Evolutionary conservation across 2,113 vertebrate genomes (phyloP), one percentile per base, ranked within the genome.

Genomic region (Dendropsophus ebraccatus): DNA sequence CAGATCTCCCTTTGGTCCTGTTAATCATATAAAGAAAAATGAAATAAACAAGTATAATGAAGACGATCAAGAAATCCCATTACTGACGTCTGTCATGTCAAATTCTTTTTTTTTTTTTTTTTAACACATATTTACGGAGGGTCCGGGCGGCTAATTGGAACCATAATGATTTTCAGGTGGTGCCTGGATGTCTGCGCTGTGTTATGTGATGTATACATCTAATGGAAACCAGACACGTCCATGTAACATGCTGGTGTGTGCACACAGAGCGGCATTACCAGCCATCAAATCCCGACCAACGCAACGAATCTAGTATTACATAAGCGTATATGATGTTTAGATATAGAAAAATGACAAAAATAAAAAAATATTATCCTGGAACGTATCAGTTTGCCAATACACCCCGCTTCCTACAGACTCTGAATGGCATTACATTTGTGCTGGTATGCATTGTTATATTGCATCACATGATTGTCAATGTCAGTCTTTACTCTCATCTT

Each of bases 91-190:
- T 67, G 49, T 72, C 49, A 70, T 72, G 49, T 79, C 65, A 49
- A 28, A 58, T 86, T 28, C 77, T 9, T 56, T 21, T 49, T 49
- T 47, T n/a, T n/a, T 47, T 54, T 19, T 54, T 54, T 30, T 58
- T 67, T 25, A 37, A 45, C 28, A 0, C 54, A 49, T 62, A 85
- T 69, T 41, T 58, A 30, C 28, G 52, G n/a, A 60, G 76, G 84
- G n/a, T 13, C 23, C 25, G 11, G 32, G n/a, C 35, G 45, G 25
- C 10, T 86, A 80, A 86, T 80, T 86, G 70, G 37, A n/a, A 25
- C 75, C 76, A 56, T 80, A 28, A 85, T 85, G 74, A 79, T 85
- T 79, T 85, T 78, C 76, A 77, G 77, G 67, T 72, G 84, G 84
- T 72, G 84, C 84, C 76, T 30, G 21, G 25, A 80, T 70, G 84